Conservation (phyloP, 2,888 invertebrate species). For the Orgyia antiqua region DNA sequence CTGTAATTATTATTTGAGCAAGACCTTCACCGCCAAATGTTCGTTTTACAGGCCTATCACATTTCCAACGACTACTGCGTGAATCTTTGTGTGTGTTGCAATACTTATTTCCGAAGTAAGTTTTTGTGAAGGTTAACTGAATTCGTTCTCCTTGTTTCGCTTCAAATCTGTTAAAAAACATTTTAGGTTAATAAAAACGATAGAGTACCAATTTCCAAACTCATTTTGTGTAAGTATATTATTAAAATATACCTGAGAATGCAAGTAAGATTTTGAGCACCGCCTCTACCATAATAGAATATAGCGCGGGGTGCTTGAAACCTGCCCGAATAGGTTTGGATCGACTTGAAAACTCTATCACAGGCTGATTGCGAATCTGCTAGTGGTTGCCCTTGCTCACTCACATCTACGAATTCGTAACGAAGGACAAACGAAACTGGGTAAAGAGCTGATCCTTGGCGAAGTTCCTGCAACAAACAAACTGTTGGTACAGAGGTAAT, state of each 20-base stretch:
- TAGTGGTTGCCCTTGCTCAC: conserved; percentile 80
- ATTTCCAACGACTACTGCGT: conserved; percentile 83
- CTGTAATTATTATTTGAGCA: conserved; percentile 80
- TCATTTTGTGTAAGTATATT: too few species aligned
- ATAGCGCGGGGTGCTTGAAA: conserved; percentile 88
- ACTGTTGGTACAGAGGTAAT: too few species aligned
- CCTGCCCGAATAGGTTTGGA: conserved; percentile 76
- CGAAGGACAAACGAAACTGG: conserved; percentile 87
- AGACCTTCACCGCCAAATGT: conserved; percentile 73
- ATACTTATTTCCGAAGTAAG: conserved; percentile 82
- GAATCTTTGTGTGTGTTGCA: conserved; percentile 83
- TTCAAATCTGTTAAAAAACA: conserved; percentile 79
- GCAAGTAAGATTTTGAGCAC: conserved; percentile 86
- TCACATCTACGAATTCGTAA: conserved; percentile 89
- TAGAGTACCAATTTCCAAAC: too few species aligned
- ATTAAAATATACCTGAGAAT: conserved; percentile 73
- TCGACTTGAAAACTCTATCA: conserved; percentile 79
- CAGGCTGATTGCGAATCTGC: conserved; percentile 79
- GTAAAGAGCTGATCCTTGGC: conserved; percentile 87
- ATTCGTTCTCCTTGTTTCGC: conserved; percentile 83
- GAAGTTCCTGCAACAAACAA: conserved; percentile 74
- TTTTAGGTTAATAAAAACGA: background rate
- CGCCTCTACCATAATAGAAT: conserved; percentile 90
- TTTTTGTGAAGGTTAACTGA: conserved; percentile 83
- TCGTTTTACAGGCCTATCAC: conserved; percentile 74